Evolutionary conservation across 1,140 invertebrate genomes (phyloP), one percentile per base, ranked within the genome.

Genomic region (Propsilocerus akamusi): DNA sequence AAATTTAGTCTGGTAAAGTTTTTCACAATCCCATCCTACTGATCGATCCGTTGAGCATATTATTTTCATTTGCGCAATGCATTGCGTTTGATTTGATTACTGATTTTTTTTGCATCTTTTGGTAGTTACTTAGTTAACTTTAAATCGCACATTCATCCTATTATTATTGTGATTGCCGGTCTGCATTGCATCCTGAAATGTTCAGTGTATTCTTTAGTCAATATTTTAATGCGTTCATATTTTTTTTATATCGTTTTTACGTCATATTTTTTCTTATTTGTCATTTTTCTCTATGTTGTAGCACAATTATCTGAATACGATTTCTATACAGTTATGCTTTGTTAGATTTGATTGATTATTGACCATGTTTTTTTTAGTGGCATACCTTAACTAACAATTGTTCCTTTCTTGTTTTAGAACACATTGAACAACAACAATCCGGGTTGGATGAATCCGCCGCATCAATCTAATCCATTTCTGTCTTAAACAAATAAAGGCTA

Each of bases 401-500:
- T 41, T 41, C 5, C 1, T 20, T 41, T 37, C 10, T 41, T 17
- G 11, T 41, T 41, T 41, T 10, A 41, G 34, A 41, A 41, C 34
- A 41, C 34, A 14, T 20, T 41, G 2, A 41, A 41, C 14, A 41
- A 41, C 11, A 51, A 32, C 25, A 25, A 46, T n/a, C 20, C 37
- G 12, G 25, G 25, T 20, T 51, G 50, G 50, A 51, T 51, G 49
- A 51, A 51, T 47, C 26, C 47, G n/a, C 26, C 47, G n/a, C 26
- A 51, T 48, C 50, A 51, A 46, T 46, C 50, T 11, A 51, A 51
- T 48, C 50, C 50, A 24, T 51, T 51, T 37, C 26, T 51, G 17
- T 51, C 49, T n/a, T 50, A 50, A 50, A 30, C 24, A 47, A 12
- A 8, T 10, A 8, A 30, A n/a, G 8, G 28, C 8, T 30, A 8